Conservation (phyloP, 1,140 invertebrate species). For the Drosophila equinoxialis region DNA sequence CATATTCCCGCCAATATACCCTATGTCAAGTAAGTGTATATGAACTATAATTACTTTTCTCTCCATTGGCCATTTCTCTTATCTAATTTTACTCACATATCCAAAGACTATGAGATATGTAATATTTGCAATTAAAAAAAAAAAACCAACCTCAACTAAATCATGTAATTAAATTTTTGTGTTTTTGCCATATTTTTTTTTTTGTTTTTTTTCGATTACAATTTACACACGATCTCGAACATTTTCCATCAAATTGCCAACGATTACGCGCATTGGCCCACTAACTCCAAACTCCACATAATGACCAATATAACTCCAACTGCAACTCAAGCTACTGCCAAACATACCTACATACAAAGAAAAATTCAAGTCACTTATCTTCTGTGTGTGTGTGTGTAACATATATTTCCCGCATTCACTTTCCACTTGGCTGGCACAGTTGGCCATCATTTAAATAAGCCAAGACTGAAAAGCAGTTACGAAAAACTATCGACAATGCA, state of each 20-base stretch:
- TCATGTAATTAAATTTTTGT: constrained; percentile 9
- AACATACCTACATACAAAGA: constrained; percentile 24
- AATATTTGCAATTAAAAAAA: constrained; percentile 8
- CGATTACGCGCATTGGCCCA: constrained; percentile 76
- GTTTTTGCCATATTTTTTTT: constrained; percentile 52
- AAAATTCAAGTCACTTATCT: constrained; percentile 66
- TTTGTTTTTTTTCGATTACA: constrained; percentile 64
- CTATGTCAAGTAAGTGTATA: constrained; percentile 91
- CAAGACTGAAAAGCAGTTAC: constrained; percentile 55
- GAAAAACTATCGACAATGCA: constrained; percentile 45
- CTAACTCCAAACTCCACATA: constrained; percentile 63
- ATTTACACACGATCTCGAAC: constrained; percentile 65
- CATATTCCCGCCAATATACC: constrained; percentile 95
- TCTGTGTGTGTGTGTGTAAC: not conserved
- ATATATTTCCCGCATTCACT: constrained; percentile 80
- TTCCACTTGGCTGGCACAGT: constrained; percentile 68
- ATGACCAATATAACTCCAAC: constrained; percentile 49
- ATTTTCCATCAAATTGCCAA: constrained; percentile 73
- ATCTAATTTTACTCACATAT: constrained; percentile 53
- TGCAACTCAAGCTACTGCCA: constrained; percentile 32
- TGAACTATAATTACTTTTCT: constrained; percentile 32
- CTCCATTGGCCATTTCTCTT: constrained; percentile 43
- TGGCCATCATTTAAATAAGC: constrained; percentile 76
- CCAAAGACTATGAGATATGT: not conserved
- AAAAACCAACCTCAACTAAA: constrained; percentile 28